Evolutionary conservation across 2,888 invertebrate species (phyloP), one percentile per base, ranked within the genome.

Genomic region (Archaeoteleia sp.): DNA sequence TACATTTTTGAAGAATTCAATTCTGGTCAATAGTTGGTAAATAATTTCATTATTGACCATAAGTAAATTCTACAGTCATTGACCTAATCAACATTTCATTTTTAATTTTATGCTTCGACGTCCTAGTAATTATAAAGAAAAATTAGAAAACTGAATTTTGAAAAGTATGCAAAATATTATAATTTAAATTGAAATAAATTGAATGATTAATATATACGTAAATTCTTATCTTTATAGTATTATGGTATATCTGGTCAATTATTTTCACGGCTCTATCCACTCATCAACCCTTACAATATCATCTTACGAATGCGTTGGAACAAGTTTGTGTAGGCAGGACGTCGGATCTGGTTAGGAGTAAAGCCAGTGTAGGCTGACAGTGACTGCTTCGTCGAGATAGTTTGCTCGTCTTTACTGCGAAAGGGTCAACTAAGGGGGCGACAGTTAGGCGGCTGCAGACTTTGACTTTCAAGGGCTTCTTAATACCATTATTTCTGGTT

Each of bases 381-480:
- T 62, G 65, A 51, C 69, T 67, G 71, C 70, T 67, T 70, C 67
- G 58, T 53, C 54, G 69, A 65, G 67, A 67, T 73, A 66, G 72
- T 61, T 67, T 34, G 57, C 71, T 67, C 67, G 72, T 72, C 71
- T 69, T 74, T 71, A 67, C 72, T 45, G 65, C 49, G 72, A 70
- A 73, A 70, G 75, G 78, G 75, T 77, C 65, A 74, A 73, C 73
- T 67, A 74, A 67, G 73, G 70, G 66, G 70, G 67, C 45, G 72
- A 79, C 83, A 84, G 82, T 84, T 84, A 82, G 80, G 72, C 73
- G 84, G 83, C 77, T 84, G 81, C 84, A 76, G 79, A 76, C 76
- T 70, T 70, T 63, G 66, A 51, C 63, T 76, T 73, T 73, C 67
- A 78, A 73, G 73, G 84, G 84, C 76, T 84, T 84, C 84, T 76